phyloP scores from a whole-genome alignment of 2,797 vertebrate species.

The Xenops minutus region DNA sequence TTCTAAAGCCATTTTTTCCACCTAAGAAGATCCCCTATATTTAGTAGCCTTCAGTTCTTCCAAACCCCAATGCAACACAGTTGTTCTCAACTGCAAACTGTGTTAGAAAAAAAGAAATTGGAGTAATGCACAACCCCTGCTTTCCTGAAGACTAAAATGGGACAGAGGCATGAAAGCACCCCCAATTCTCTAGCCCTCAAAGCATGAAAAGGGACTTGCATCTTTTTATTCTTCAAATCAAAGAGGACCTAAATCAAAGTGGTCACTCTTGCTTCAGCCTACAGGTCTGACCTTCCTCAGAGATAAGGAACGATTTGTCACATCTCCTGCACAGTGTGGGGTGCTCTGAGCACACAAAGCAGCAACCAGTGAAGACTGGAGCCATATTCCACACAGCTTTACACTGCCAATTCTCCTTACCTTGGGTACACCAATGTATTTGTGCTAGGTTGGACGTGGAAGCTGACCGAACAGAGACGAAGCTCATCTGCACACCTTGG shows the following conservation, averaged over 20 bases:
- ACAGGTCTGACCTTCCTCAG: neutral
- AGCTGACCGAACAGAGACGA: neutral
- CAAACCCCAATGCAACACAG: neutral
- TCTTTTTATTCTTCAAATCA: conserved; percentile 36
- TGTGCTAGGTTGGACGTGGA: neutral
- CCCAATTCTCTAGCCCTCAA: conserved; percentile 14
- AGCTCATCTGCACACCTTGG: neutral
- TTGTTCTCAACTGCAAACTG: neutral
- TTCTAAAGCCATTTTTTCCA: neutral
- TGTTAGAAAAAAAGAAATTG: neutral
- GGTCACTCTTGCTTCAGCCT: conserved; percentile 17
- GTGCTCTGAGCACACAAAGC: neutral
- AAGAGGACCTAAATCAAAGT: conserved; percentile 32
- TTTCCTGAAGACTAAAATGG: neutral
- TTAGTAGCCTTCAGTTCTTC: neutral
- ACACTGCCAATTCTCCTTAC: neutral
- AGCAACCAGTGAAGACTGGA: accelerated
- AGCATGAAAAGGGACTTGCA: neutral
- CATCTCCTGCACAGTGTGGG: neutral
- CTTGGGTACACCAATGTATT: neutral
- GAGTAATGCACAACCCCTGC: neutral
- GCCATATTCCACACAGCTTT: neutral
- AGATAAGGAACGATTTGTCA: neutral
- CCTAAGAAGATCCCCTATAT: neutral
- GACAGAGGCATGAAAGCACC: neutral